phyloP scores from a whole-genome alignment of 2,888 invertebrate species.

The Agrilus mali region DNA sequence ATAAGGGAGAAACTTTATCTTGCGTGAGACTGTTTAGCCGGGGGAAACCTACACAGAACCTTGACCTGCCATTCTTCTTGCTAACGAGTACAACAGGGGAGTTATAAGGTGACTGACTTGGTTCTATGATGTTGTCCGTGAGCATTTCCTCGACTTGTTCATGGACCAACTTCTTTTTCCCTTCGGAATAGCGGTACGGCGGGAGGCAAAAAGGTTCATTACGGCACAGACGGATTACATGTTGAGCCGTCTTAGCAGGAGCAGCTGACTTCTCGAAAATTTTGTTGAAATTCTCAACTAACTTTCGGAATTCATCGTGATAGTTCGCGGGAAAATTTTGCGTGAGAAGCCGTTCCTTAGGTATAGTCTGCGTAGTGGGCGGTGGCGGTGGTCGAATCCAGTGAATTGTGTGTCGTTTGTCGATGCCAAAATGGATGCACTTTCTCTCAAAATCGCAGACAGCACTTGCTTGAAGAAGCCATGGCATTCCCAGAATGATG shows the following conservation, averaged over 20 bases:
- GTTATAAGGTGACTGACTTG: conserved; percentile 4
- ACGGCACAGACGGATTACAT: neutral
- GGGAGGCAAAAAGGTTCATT: neutral
- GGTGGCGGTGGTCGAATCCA: neutral
- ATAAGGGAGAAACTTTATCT: conserved; percentile 12
- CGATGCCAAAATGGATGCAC: conserved; percentile 1
- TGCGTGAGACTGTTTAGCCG: conserved; percentile 10
- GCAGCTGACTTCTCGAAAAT: no score
- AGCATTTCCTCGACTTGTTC: neutral
- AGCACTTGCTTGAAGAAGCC: neutral
- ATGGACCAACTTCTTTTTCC: neutral
- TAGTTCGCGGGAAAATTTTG: no score
- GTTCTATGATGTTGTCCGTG: neutral
- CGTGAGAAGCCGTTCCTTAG: no score
- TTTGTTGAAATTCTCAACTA: no score
- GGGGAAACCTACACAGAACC: conserved; percentile 10
- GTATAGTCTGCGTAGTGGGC: no score
- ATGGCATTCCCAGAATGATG: neutral
- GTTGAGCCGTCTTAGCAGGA: no score
- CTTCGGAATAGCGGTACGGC: neutral
- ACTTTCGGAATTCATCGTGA: no score
- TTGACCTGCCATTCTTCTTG: conserved; percentile 12
- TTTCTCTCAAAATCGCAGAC: neutral
- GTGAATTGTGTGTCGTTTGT: neutral
- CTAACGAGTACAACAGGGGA: conserved; percentile 12